Percentiles rank a stretch among this genome's conserved stretches.
phyloP scores from a whole-genome alignment of 1,140 invertebrate species.

The Drosophila setifemur region DNA sequence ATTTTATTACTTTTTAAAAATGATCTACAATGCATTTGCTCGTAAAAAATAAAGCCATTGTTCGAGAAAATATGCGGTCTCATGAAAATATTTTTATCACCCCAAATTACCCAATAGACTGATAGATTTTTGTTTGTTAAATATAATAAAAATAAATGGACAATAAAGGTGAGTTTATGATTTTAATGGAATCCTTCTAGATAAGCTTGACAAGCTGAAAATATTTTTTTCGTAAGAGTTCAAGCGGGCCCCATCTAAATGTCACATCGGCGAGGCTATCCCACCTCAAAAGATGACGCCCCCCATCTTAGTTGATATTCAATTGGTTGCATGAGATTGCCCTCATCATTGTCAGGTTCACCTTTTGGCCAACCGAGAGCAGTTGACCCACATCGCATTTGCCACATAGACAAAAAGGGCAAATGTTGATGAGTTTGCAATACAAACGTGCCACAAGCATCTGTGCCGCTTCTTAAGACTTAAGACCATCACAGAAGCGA shows the following conservation, averaged over 20 bases:
- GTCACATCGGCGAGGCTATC: constrained; percentile 16
- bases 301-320: constrained; percentile 14
- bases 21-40: too few relatives aligned
- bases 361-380: constrained; percentile 7
- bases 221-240: constrained; percentile 1
- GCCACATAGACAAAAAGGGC: constrained; percentile 18
- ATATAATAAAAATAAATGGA: background rate
- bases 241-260: constrained; percentile 16
- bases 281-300: constrained; percentile 10
- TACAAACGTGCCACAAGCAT: constrained; percentile 32
- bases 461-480: constrained; percentile 19
- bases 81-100: constrained; percentile 13
- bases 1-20: background rate
- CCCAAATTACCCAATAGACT: constrained; percentile 8
- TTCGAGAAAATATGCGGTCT: background rate
- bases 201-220: background rate
- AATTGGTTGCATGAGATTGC: constrained; percentile 19
- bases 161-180: background rate
- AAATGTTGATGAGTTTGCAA: constrained; percentile 30
- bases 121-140: background rate
- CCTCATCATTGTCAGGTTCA: constrained; percentile 39
- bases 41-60: constrained; percentile 4
- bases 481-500: constrained; percentile 1
- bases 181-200: constrained; percentile 4
- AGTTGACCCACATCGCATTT: constrained; percentile 34